A percentile compares a stretch with the other conserved stretches of the same genome.
These are phyloP conservation scores for Ridgeia piscesae DNA, from an alignment of 1,140 invertebrate genomes.

Conservation along the genomic window DNA sequence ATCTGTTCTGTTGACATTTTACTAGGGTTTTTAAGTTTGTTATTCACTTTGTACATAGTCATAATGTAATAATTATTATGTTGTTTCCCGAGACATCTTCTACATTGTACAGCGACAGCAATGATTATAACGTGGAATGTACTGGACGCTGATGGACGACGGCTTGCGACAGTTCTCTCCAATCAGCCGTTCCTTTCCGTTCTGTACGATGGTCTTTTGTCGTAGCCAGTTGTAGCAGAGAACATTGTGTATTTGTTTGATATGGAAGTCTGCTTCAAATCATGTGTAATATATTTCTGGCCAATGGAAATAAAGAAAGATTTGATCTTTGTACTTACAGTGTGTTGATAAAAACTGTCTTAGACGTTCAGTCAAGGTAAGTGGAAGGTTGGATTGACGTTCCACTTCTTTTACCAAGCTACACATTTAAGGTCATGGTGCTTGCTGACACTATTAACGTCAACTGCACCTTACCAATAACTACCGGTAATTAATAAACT, in stretches of 20 bases:
- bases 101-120: neutral
- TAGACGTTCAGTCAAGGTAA: neutral
- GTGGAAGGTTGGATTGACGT: neutral
- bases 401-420: too few species aligned
- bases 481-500: too few species aligned
- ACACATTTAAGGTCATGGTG: too few species aligned
- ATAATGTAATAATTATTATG: conserved; percentile 21
- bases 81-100: neutral
- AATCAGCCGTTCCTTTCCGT: neutral
- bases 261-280: conserved; percentile 5
- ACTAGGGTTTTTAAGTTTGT: conserved; percentile 19
- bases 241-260: conserved; percentile 6
- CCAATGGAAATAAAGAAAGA: conserved; percentile 1
- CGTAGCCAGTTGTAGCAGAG: conserved; percentile 3
- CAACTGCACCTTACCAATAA: too few species aligned
- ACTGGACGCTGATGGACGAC: neutral
- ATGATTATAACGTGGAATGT: neutral
- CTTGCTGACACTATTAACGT: too few species aligned
- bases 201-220: neutral
- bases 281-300: conserved; percentile 6
- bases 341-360: neutral
- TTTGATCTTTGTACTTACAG: conserved; percentile 1
- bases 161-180: neutral
- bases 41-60: conserved; percentile 13
- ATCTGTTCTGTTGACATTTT: conserved; percentile 3